Evolutionary conservation across 2,888 invertebrate species (phyloP), one percentile per base, ranked within the genome.

Genomic region (Chelonus formosanus): DNA sequence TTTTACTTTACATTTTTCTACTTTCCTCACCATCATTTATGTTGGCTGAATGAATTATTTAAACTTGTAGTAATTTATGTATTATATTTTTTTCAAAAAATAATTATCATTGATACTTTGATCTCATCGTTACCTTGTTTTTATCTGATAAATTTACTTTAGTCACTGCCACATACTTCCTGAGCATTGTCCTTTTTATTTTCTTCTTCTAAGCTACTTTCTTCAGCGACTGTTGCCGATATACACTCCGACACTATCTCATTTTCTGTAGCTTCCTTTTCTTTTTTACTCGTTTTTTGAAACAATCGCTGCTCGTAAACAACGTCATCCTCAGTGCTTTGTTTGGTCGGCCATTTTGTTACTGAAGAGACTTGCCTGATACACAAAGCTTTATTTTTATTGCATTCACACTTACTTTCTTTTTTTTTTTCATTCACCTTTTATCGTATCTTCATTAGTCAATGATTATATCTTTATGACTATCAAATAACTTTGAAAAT

Each of bases 221-320:
- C 34, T 45, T 47, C 55, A 43, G 53, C 56, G 32, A 55, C 36
- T 36, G 56, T 48, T 55, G 55, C 40, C 43, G 40, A 20, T 20
- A 56, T 55, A 57, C 56, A 35, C 54, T 35, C 47, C 36, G 34
- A 8, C 34, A 50, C 45, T 50, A 8, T 40, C 10, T 45, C 31
- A 7, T 57, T 45, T 32, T 50, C 45, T 10, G 6, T 31, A 20
- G 10, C 55, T 48, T 63, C 62, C 60, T 58, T 54, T 48, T 40
- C 32, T 52, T 32, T 52, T 57, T n/a, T 40, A 32, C 67, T 67
- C 64, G 54, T 71, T 75, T 76, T 76, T 76, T 74, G 73, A 78
- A 78, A 79, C 78, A 78, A 78, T 78, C 73, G 68, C 63, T 59
- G 67, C 75, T 74, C 75, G 77, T 78, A 79, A 79, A 78, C 78